These are phyloP conservation scores for Boloria selene DNA, from an alignment of 2,888 invertebrate species.

Conservation along the genomic window DNA sequence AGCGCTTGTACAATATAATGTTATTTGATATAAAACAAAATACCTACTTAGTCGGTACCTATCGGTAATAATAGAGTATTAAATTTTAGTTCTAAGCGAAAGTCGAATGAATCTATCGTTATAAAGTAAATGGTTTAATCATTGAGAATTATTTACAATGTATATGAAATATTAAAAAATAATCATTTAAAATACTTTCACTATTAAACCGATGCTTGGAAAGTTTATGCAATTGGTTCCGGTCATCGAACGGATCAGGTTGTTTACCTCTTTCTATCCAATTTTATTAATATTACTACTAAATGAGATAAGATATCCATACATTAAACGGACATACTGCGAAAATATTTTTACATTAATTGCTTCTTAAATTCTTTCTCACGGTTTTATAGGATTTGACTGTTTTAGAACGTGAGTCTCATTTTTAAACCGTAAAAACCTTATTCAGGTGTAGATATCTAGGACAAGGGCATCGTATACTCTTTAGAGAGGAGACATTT, in stretches of 20 bases:
- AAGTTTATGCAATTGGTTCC: constrained; percentile 29
- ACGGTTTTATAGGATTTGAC: background rate
- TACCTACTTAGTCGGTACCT: too few species aligned
- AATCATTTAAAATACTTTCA: constrained; percentile 24
- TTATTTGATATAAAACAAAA: too few species aligned
- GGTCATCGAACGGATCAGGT: constrained; percentile 18
- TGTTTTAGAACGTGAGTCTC: too few species aligned
- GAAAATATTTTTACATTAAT: background rate
- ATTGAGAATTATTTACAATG: background rate
- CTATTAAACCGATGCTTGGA: constrained; percentile 23
- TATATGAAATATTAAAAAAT: background rate
- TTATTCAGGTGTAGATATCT: too few species aligned
- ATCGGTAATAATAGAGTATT: too few species aligned
- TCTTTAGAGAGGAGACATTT: too few species aligned
- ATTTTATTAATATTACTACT: background rate
- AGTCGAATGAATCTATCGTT: too few species aligned
- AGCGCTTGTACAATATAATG: too few species aligned
- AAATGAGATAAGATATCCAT: background rate
- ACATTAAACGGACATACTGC: background rate
- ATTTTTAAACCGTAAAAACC: too few species aligned
- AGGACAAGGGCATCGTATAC: too few species aligned
- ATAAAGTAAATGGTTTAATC: too few species aligned
- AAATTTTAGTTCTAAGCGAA: too few species aligned
- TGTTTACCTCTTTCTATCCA: constrained; percentile 20
- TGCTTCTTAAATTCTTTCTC: background rate